Percentiles rank a stretch among this genome's conserved stretches.
Evolutionary conservation across 2,888 invertebrate species (phyloP).

Genomic region (Ormyrus nitidulus): DNA sequence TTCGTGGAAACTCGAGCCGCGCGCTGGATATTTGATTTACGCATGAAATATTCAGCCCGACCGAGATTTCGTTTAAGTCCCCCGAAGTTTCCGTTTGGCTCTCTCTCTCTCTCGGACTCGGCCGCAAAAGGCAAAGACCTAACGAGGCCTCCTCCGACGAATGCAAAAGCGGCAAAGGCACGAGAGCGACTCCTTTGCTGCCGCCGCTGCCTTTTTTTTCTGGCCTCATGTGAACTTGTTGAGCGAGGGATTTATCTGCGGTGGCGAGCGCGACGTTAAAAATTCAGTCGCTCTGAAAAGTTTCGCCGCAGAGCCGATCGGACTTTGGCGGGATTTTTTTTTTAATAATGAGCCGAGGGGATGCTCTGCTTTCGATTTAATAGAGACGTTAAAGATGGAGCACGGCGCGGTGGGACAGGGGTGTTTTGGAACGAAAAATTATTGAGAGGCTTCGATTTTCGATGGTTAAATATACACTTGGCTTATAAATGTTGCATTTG

Average conservation of each 20-base stretch:
- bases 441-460: no score
- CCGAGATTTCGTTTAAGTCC: constrained; percentile 69
- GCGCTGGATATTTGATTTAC: constrained; percentile 59
- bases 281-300: constrained; percentile 39
- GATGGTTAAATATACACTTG: no score
- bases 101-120: no score
- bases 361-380: no score
- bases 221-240: constrained; percentile 9
- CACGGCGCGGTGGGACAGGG: no score
- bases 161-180: not conserved
- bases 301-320: not conserved
- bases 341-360: no score
- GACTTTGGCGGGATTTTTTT: no score
- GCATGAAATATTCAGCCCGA: constrained; percentile 70
- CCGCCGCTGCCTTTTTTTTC: no score
- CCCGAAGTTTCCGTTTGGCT: constrained; percentile 6
- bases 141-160: not conserved
- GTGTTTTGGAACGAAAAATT: no score
- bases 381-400: no score
- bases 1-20: constrained; percentile 51
- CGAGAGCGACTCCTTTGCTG: no score
- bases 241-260: not conserved
- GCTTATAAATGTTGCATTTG: no score
- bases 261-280: not conserved
- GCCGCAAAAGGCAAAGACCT: not conserved